phyloP scores from a whole-genome alignment of 2,888 invertebrate genomes.

The Zonitis immaculata region DNA sequence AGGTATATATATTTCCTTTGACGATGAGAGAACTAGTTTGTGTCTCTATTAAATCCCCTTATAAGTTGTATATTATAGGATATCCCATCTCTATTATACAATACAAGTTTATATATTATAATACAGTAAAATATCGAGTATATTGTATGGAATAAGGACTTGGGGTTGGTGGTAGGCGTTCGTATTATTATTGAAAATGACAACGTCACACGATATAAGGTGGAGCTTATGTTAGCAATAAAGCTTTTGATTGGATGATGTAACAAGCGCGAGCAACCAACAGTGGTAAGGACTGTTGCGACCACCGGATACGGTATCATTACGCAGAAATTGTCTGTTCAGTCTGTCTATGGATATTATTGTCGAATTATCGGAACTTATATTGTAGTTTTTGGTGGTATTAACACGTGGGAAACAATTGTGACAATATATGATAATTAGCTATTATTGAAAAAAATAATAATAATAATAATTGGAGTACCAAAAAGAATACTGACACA shows the following conservation, averaged over 20 bases:
- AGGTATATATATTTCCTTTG: conserved; percentile 46
- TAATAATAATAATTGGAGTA: not conserved
- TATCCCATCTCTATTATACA: conserved; percentile 34
- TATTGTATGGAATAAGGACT: conserved; percentile 13
- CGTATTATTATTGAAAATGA: conserved; percentile 1
- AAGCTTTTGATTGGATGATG: conserved; percentile 39
- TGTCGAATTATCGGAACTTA: conserved; percentile 13
- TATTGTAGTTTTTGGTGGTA: conserved; percentile 11
- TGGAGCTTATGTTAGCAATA: conserved; percentile 21
- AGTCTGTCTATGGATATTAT: conserved; percentile 25
- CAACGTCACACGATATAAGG: conserved; percentile 21
- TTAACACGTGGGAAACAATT: conserved; percentile 2
- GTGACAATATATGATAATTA: not conserved
- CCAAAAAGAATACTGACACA: too few relatives aligned
- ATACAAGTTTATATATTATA: conserved; percentile 39
- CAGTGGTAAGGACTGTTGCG: conserved; percentile 42
- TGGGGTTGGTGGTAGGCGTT: conserved; percentile 35
- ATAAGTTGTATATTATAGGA: not conserved
- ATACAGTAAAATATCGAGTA: conserved; percentile 44
- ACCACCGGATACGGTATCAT: conserved; percentile 40
- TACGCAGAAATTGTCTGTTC: conserved; percentile 35
- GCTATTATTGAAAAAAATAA: not conserved
- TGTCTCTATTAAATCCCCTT: conserved; percentile 42
- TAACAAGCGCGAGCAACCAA: conserved; percentile 45
- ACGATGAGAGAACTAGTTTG: conserved; percentile 46